Conservation (phyloP, 2,888 invertebrate genomes). For the Agrotis exclamationis region DNA sequence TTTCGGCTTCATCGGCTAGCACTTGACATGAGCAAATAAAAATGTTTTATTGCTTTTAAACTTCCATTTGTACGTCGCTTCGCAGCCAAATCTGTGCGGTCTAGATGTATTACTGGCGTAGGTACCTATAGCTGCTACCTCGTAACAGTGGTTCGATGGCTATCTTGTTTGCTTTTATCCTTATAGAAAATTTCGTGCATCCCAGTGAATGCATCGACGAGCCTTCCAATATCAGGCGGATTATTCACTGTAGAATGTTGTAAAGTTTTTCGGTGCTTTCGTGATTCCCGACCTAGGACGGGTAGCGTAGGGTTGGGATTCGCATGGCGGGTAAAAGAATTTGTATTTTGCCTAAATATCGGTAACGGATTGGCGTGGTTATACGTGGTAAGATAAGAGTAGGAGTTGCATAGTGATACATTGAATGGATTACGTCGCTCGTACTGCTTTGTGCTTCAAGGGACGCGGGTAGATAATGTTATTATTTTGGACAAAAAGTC, state of each 20-base stretch:
- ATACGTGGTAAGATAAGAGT: constrained; percentile 87
- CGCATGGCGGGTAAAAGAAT: constrained; percentile 73
- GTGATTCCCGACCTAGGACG: constrained; percentile 73
- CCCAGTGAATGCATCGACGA: constrained; percentile 88
- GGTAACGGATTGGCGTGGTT: constrained; percentile 89
- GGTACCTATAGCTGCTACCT: constrained; percentile 68
- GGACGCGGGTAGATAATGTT: constrained; percentile 65
- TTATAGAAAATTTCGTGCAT: constrained; percentile 91
- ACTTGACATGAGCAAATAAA: constrained; percentile 78
- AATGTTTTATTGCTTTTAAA: constrained; percentile 77
- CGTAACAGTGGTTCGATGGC: constrained; percentile 86
- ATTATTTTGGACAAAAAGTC: constrained; percentile 65
- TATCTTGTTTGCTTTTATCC: constrained; percentile 91
- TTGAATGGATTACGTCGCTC: constrained; percentile 86
- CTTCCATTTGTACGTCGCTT: constrained; percentile 71
- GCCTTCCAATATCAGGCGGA: constrained; percentile 90
- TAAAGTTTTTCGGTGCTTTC: constrained; percentile 73
- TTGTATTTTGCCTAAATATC: constrained; percentile 90
- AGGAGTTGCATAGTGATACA: constrained; percentile 86
- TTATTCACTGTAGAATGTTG: constrained; percentile 86
- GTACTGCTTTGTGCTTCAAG: constrained; percentile 77
- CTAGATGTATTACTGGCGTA: constrained; percentile 62
- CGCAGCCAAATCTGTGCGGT: constrained; percentile 67
- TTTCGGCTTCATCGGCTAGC: constrained; percentile 75
- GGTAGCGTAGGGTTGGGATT: constrained; percentile 74